Evolutionary conservation across 2,888 invertebrate genomes (phyloP), one percentile per base, ranked within the genome.

Genomic region (Apodemia zela): DNA sequence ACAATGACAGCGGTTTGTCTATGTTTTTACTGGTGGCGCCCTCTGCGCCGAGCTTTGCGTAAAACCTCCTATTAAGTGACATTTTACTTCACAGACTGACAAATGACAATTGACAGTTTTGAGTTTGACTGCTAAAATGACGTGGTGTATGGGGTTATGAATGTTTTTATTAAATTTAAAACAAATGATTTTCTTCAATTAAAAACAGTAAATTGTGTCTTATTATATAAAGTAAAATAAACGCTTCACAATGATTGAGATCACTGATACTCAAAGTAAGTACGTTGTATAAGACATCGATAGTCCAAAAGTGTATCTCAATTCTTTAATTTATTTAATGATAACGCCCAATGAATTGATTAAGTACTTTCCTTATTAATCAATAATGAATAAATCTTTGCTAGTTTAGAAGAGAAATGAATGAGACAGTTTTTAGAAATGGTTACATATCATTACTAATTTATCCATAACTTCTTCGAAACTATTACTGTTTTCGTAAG

Each of bases 221-320:
- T 68, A 71, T 62, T 59, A 45, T 63, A 38, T 62, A 47, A 49
- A 45, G 60, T 54, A 65, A 73, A 67, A 68, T 73, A 73, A 63
- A 60, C 60, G 29, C 7, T 68, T 66, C 75, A 93, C 84, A 78
- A 97, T 97, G 97, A 96, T 97, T 81, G 96, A 96, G 85, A 94
- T 97, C 77, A 94, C 96, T 69, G 97, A 97, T 78, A 94, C 95
- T 35, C 97, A 97, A 89, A 97, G 97, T 97, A 90, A 94, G 95
- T 93, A 75, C 21, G 8, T 47, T 47, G 2, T 47, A 3, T 47
- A 17, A n/a, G 4, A 45, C 6, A 47, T 17, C 1, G 8, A 17
- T 47, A 5, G 1, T n/a, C 4, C 15, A 17, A 17, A 17, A 47
- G 8, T 47, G 8, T 17, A 17, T 47, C n/a, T 47, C 2, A 17